Evolutionary conservation across 2,113 vertebrate species (phyloP), one percentile per base, ranked within the genome.

Genomic region (Microtus pennsylvanicus): DNA sequence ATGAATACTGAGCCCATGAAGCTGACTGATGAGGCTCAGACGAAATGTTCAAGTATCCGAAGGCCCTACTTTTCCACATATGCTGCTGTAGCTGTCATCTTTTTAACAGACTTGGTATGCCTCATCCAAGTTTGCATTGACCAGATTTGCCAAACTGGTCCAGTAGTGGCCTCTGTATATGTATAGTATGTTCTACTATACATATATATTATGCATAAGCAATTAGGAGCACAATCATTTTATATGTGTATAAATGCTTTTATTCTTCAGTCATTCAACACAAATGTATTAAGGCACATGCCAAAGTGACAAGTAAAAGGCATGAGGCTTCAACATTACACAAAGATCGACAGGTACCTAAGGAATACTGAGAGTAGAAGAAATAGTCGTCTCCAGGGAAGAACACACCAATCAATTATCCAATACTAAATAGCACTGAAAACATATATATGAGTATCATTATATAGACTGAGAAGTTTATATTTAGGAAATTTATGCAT

Each of bases 41-140:
- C 7, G 58, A 97, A 90, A 70, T 75, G 52, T 74, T 94, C 47
- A 88, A 95, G 61, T 77, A 69, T 91, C 78, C 82, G 16, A 91
- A 89, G 65, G 83, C 80, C 38, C 65, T 14, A 63, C 33, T 94
- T 94, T 81, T 91, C 63, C 55, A 50, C n/a, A 42, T 55, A 61
- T 30, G 33, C n/a, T 67, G 28, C 17, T 13, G 17, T 55, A 74
- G 33, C 22, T 74, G 42, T 77, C 42, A 14, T 88, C 63, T 65
- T 38, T 55, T 58, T 86, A 85, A 90, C 85, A 72, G 26, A 45
- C 12, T 28, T 35, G 2, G 8, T 70, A 58, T 24, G n/a, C 11
- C 78, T 96, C 26, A 69, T n/a, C 13, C 93, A 89, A 58, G 21
- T 67, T 55, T 77, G 1, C 38, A 26, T n/a, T 55, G 77, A 33